Evolutionary conservation across 2,888 invertebrate species (phyloP).

Genomic region (Adelognathus sp.): DNA sequence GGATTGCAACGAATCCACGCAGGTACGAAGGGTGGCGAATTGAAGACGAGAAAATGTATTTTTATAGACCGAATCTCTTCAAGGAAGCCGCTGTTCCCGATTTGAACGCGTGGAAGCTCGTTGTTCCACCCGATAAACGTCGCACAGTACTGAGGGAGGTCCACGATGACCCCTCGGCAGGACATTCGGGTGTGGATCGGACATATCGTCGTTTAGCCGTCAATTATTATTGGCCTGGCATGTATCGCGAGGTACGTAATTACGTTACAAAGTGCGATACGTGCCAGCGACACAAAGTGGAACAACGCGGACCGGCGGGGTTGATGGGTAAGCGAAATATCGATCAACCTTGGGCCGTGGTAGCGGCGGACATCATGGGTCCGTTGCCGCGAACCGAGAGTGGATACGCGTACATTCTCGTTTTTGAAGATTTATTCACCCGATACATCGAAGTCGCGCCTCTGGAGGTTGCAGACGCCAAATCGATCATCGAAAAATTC

Average conservation of each 20-base stretch:
- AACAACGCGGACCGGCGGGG: conserved; percentile 39
- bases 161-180: conserved; percentile 48
- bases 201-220: conserved; percentile 24
- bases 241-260: conserved; percentile 45
- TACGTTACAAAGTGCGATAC: conserved; percentile 60
- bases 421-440: conserved; percentile 61
- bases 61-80: conserved; percentile 26
- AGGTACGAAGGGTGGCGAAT: conserved; percentile 31
- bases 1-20: background rate
- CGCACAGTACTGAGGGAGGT: conserved; percentile 14
- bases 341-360: conserved; percentile 47
- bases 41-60: conserved; percentile 44
- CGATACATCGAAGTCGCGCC: conserved; percentile 56
- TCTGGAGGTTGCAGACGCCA: conserved; percentile 48
- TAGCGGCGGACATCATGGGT: conserved; percentile 62
- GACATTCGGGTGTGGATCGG: conserved; percentile 60
- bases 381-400: conserved; percentile 56
- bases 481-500: background rate
- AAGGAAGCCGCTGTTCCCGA: conserved; percentile 42
- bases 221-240: conserved; percentile 62
- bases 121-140: conserved; percentile 49
- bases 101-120: conserved; percentile 58
- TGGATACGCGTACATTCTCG: conserved; percentile 50
- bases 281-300: conserved; percentile 59
- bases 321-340: conserved; percentile 47